Conservation (phyloP, 2,888 invertebrate species). For the Tetropium fuscum region DNA sequence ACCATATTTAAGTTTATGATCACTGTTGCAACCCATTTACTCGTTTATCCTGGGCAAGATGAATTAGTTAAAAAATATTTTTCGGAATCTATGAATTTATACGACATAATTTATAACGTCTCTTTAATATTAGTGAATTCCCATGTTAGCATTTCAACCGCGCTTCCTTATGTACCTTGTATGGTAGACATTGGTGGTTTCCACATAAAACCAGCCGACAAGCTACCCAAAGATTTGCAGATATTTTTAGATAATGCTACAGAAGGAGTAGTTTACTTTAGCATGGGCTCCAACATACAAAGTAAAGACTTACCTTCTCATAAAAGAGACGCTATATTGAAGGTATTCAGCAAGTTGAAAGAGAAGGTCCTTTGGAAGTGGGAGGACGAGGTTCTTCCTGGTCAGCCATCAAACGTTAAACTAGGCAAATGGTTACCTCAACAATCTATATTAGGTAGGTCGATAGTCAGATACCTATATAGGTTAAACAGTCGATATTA, state of each 20-base stretch:
- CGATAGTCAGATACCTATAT: no score
- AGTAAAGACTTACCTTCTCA: conserved; percentile 69
- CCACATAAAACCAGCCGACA: conserved; percentile 60
- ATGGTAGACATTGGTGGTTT: conserved; percentile 71
- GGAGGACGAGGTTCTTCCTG: conserved; percentile 62
- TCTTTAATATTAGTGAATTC: conserved; percentile 54
- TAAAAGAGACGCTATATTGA: conserved; percentile 68
- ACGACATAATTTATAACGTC: conserved; percentile 47
- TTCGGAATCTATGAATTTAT: conserved; percentile 48
- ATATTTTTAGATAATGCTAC: conserved; percentile 68
- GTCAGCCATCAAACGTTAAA: conserved; percentile 52
- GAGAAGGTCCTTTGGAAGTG: conserved; percentile 69
- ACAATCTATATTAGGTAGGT: neutral
- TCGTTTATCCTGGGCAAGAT: conserved; percentile 48
- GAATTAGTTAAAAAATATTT: conserved; percentile 50
- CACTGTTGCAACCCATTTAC: conserved; percentile 62
- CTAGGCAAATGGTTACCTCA: conserved; percentile 37
- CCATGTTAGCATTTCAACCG: conserved; percentile 68
- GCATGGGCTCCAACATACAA: conserved; percentile 72
- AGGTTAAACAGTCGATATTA: no score
- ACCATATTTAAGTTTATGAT: neutral
- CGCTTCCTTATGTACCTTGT: conserved; percentile 69
- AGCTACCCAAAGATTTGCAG: conserved; percentile 65
- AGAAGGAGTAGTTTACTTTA: conserved; percentile 71
- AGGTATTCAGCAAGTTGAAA: conserved; percentile 71